These are phyloP conservation scores for Oconnorella tubifera DNA, from an alignment of 2,888 invertebrate species.

Conservation along the genomic window DNA sequence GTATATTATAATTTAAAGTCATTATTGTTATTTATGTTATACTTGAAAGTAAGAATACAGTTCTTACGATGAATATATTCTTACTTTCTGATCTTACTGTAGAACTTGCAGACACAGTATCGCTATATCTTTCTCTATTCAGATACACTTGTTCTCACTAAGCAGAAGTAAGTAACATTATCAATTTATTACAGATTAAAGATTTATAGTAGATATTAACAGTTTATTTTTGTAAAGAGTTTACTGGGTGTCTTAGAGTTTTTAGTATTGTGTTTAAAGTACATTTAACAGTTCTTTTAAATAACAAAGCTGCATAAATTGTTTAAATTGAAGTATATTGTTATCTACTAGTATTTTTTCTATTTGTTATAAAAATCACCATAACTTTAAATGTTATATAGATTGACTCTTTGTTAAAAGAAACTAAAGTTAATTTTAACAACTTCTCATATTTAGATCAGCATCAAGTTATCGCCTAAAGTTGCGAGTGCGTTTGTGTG, in stretches of 20 bases:
- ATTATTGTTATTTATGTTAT: no score
- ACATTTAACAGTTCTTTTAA: no score
- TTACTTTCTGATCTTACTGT: not conserved
- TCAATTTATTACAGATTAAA: not conserved
- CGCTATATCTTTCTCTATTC: constrained; percentile 15
- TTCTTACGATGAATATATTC: no score
- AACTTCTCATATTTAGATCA: not conserved
- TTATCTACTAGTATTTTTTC: no score
- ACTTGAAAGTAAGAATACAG: no score
- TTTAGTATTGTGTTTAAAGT: not conserved
- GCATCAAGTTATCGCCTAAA: constrained; percentile 11
- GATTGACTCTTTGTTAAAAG: not conserved
- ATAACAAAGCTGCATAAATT: no score
- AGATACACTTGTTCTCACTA: constrained; percentile 13
- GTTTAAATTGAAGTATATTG: no score
- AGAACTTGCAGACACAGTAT: constrained; percentile 13
- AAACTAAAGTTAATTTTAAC: no score
- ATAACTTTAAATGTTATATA: no score
- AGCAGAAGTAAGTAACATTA: constrained; percentile 8
- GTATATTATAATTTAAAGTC: not conserved
- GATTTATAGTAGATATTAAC: no score
- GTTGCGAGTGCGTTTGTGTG: constrained; percentile 17
- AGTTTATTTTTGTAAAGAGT: not conserved
- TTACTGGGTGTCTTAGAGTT: no score
- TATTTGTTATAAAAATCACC: not conserved